phyloP scores from a whole-genome alignment of 1,140 invertebrate species.

The Bombus breviceps region DNA sequence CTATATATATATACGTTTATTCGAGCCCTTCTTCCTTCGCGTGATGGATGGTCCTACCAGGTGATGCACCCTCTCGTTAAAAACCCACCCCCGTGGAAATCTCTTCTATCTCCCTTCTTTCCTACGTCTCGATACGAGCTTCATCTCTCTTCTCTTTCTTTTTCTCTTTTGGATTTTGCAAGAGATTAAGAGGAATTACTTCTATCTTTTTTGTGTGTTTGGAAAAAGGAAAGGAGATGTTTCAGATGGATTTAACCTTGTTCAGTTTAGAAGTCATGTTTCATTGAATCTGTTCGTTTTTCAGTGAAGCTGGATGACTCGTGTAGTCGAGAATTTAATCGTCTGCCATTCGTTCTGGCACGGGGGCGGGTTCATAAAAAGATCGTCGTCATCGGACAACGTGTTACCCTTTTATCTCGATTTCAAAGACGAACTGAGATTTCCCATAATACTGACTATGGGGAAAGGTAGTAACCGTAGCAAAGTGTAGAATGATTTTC shows the following conservation, averaged over 20 bases:
- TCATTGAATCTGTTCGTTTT: conserved; percentile 14
- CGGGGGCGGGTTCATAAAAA: conserved; percentile 60
- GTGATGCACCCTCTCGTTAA: conserved; percentile 63
- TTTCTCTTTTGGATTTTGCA: not conserved
- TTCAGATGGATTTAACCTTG: not conserved
- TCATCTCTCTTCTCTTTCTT: not conserved
- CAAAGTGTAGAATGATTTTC: not conserved
- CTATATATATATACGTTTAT: not conserved
- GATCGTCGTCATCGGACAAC: conserved; percentile 45
- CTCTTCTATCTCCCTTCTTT: not conserved
- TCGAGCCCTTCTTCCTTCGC: conserved; percentile 32
- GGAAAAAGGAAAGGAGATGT: conserved; percentile 5
- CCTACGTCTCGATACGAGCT: not conserved
- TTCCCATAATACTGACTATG: not conserved
- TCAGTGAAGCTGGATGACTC: conserved; percentile 41
- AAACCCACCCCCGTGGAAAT: conserved; percentile 45
- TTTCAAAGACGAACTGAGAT: not conserved
- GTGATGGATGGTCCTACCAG: conserved; percentile 66
- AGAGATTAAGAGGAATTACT: too few relatives aligned
- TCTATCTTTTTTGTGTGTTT: not conserved
- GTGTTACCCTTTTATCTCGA: not conserved
- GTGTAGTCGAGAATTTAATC: conserved; percentile 54
- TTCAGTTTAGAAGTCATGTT: not conserved
- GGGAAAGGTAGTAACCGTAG: too few relatives aligned
- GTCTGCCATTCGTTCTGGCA: conserved; percentile 54